A percentile compares a stretch with the other conserved stretches of the same genome.
Evolutionary conservation across 2,888 invertebrate genomes (phyloP).

Genomic region (Keiferia lycopersicella): DNA sequence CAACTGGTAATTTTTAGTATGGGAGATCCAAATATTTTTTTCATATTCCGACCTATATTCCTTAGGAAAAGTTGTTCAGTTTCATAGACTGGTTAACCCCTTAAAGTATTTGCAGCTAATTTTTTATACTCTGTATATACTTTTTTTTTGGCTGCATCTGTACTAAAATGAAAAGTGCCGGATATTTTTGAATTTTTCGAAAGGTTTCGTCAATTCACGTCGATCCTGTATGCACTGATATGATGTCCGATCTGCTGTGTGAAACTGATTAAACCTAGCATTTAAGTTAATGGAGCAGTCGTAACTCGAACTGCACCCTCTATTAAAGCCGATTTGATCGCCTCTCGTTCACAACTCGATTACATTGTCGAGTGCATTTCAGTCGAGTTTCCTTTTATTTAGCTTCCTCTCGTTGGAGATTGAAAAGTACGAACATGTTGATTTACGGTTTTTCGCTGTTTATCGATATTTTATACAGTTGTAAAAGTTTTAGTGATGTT

Average conservation of each 20-base stretch:
- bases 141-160: background rate
- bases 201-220: background rate
- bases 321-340: slow-evolving; percentile 26
- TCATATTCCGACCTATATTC: no score
- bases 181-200: slow-evolving; percentile 7
- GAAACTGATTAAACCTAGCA: slow-evolving; percentile 23
- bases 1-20: no score
- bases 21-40: no score
- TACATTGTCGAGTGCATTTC: slow-evolving; percentile 25
- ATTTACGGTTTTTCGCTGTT: slow-evolving; percentile 21
- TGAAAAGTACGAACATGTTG: slow-evolving; percentile 23
- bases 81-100: no score
- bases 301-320: slow-evolving; percentile 20
- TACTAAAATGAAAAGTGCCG: background rate
- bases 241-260: slow-evolving; percentile 21
- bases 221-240: background rate
- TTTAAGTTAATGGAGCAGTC: slow-evolving; percentile 24
- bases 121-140: no score
- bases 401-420: slow-evolving; percentile 23
- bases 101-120: no score
- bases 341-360: slow-evolving; percentile 24
- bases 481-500: slow-evolving; percentile 37
- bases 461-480: slow-evolving; percentile 32
- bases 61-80: no score
- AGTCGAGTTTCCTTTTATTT: slow-evolving; percentile 22